Evolutionary conservation across 64 coral and sea anemone genomes (phyloP).

Genomic region (Montipora sp.): DNA sequence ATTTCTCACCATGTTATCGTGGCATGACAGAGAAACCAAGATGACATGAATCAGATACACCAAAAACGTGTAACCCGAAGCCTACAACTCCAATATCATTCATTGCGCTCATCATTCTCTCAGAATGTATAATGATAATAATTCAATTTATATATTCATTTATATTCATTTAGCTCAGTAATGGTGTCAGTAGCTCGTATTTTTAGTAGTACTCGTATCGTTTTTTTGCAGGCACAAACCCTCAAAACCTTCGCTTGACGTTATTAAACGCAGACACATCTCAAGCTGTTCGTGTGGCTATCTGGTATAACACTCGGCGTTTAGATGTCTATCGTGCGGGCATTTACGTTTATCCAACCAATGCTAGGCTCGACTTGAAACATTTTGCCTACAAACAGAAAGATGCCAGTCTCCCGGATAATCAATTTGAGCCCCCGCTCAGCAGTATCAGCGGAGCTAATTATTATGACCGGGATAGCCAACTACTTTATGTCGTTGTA

Average conservation of each 20-base stretch:
- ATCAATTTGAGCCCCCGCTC: constrained; percentile 78
- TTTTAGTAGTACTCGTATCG: background rate
- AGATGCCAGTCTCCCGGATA: constrained; percentile 63
- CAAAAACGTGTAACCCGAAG: too few relatives aligned
- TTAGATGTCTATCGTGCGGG: constrained; percentile 76
- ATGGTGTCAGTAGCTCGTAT: background rate
- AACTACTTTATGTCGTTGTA: constrained; percentile 70
- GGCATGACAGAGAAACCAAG: too few relatives aligned
- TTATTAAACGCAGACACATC: constrained; percentile 58
- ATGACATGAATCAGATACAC: too few relatives aligned
- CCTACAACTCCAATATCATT: too few relatives aligned
- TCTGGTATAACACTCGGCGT: constrained; percentile 73
- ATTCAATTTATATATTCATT: too few relatives aligned
- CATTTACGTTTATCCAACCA: constrained; percentile 65
- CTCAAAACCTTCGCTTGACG: constrained; percentile 67
- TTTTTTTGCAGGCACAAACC: constrained; percentile 54
- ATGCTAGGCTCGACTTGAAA: constrained; percentile 37
- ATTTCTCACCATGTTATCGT: too few relatives aligned
- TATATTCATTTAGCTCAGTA: too few relatives aligned
- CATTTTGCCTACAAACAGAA: constrained; percentile 63
- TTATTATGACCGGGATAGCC: constrained; percentile 70
- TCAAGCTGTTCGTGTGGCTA: constrained; percentile 52
- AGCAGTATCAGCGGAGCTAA: constrained; percentile 63
- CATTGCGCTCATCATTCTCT: too few relatives aligned
- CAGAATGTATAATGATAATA: too few relatives aligned